phyloP scores from a whole-genome alignment of 2,888 invertebrate genomes.

The Drosophila ustulata region DNA sequence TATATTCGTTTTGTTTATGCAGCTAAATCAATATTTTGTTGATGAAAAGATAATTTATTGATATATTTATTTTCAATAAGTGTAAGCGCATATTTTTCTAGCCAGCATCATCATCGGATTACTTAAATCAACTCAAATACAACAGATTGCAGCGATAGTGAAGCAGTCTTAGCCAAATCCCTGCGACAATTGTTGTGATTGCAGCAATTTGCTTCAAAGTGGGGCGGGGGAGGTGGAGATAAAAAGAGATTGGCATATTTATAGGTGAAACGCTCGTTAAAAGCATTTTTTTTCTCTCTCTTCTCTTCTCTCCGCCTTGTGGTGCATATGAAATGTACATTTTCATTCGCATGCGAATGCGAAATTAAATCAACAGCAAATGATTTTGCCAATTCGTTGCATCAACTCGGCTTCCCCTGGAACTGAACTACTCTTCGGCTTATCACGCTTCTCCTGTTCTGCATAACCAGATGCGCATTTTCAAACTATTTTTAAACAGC shows the following conservation, averaged over 20 bases:
- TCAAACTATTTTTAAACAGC: not conserved
- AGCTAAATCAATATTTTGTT: not conserved
- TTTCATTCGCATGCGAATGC: slow-evolving; percentile 49
- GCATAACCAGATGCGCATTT: not conserved
- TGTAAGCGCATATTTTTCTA: too few species aligned
- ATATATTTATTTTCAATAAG: too few species aligned
- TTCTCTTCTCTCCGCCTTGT: not conserved
- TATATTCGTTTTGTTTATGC: not conserved
- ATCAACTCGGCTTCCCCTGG: not conserved
- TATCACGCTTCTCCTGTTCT: not conserved
- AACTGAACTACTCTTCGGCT: not conserved
- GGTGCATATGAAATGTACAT: slow-evolving; percentile 48
- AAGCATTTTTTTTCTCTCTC: not conserved
- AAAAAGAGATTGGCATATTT: slow-evolving; percentile 2
- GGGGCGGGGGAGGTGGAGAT: not conserved
- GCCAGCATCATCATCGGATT: too few species aligned
- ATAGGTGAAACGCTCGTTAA: not conserved
- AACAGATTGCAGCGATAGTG: not conserved
- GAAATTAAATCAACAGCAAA: slow-evolving; percentile 66
- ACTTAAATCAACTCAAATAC: too few species aligned
- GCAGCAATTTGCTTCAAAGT: not conserved
- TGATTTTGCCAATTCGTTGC: slow-evolving; percentile 40
- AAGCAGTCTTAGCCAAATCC: not conserved
- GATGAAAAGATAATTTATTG: too few species aligned
- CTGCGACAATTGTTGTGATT: not conserved